Conservation (phyloP, 2,797 vertebrate genomes). For the Melopsittacus undulatus region DNA sequence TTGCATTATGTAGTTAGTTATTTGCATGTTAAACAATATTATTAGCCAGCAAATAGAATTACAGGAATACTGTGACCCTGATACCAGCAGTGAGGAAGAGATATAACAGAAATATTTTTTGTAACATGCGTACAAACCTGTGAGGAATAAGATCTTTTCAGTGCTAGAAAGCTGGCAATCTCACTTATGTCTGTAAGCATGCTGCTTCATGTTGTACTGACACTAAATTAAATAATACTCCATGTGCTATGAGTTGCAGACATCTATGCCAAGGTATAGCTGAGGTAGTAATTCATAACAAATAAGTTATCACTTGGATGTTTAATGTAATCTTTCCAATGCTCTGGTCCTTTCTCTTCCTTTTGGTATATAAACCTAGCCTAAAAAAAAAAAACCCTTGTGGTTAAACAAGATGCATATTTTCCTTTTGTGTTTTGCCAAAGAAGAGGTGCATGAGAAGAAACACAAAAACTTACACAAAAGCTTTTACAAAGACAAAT, state of each 20-base stretch:
- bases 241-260: background rate
- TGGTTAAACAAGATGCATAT: background rate
- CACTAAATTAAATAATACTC: background rate
- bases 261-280: background rate
- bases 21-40: background rate
- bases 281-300: background rate
- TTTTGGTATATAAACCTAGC: background rate
- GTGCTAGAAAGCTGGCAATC: background rate
- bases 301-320: background rate
- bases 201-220: background rate
- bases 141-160: background rate
- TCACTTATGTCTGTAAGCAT: background rate
- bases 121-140: background rate
- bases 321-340: background rate
- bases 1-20: background rate
- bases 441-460: background rate
- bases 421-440: background rate
- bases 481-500: background rate
- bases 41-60: background rate
- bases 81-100: background rate
- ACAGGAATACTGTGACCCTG: background rate
- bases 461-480: background rate
- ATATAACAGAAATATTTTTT: background rate
- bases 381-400: background rate
- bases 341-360: background rate